Evolutionary conservation across 1,140 invertebrate species (phyloP).

Genomic region (Acromyrmex echinatior): DNA sequence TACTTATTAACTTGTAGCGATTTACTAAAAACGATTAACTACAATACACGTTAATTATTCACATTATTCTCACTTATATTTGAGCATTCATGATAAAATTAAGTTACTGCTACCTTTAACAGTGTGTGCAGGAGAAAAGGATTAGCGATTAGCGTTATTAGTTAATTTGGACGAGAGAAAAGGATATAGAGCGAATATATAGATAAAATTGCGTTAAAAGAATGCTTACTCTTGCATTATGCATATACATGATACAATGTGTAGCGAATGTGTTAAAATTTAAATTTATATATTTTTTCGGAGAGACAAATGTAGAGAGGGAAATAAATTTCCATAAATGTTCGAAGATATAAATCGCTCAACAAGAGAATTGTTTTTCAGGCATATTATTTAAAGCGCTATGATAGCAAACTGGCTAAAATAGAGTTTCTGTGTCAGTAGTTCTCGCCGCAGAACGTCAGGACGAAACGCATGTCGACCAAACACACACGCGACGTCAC

Average conservation of each 20-base stretch:
- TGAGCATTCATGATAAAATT: not conserved
- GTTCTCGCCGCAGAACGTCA: not conserved
- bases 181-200: too few relatives aligned
- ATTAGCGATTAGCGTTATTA: too few relatives aligned
- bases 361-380: not conserved
- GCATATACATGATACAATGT: not conserved
- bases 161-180: not conserved
- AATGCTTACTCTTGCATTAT: not conserved
- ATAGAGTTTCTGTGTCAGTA: conserved; percentile 8
- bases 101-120: not conserved
- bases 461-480: not conserved
- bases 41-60: not conserved
- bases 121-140: too few relatives aligned
- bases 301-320: not conserved
- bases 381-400: not conserved
- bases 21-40: conserved; percentile 22
- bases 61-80: not conserved
- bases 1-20: not conserved
- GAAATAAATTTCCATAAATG: not conserved
- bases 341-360: not conserved
- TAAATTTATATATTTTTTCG: not conserved
- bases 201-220: conserved; percentile 7
- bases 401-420: not conserved
- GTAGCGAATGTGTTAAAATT: not conserved
- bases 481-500: not conserved